Percentiles rank a stretch among this genome's conserved stretches.
Evolutionary conservation across 2,113 vertebrate species (phyloP).

Genomic region (Eurypyga helias): DNA sequence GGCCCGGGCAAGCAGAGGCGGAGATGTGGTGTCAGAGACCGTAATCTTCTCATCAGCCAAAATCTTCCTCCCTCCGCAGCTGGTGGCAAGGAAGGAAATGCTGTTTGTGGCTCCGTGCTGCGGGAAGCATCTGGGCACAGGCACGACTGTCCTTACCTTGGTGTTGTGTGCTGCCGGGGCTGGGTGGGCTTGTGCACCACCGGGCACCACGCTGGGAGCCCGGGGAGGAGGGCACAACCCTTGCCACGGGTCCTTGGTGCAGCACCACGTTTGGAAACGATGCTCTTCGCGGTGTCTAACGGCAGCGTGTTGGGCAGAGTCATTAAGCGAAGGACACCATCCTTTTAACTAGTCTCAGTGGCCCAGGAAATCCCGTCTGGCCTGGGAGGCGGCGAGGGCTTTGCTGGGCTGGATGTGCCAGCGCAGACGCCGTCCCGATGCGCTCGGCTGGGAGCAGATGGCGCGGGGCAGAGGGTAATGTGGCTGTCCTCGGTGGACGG

Average conservation of each 20-base stretch:
- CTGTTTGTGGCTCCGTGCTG: not conserved
- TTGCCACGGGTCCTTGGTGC: not conserved
- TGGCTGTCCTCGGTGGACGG: not conserved
- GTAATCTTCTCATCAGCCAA: not conserved
- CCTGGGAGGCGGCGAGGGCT: not conserved
- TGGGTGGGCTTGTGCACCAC: not conserved
- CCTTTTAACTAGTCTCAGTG: not conserved
- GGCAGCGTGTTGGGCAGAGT: not conserved
- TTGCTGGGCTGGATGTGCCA: not conserved
- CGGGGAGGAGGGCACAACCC: not conserved
- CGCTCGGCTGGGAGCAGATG: slow-evolving; percentile 53
- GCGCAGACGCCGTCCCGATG: not conserved
- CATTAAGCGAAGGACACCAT: not conserved
- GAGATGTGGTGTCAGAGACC: not conserved
- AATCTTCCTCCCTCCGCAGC: not conserved
- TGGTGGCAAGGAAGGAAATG: not conserved
- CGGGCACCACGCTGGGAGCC: not conserved
- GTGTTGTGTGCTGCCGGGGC: not conserved
- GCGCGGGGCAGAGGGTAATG: slow-evolving; percentile 37
- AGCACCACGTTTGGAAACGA: not conserved
- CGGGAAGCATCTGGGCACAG: fast-evolving
- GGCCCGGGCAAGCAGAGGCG: not conserved
- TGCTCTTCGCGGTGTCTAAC: not conserved
- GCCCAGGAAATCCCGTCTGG: not conserved
- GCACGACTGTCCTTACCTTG: not conserved